A percentile compares a stretch with the other conserved stretches of the same genome.
Conservation (phyloP, 2,888 invertebrate species). For the Danaus chrysippus region DNA sequence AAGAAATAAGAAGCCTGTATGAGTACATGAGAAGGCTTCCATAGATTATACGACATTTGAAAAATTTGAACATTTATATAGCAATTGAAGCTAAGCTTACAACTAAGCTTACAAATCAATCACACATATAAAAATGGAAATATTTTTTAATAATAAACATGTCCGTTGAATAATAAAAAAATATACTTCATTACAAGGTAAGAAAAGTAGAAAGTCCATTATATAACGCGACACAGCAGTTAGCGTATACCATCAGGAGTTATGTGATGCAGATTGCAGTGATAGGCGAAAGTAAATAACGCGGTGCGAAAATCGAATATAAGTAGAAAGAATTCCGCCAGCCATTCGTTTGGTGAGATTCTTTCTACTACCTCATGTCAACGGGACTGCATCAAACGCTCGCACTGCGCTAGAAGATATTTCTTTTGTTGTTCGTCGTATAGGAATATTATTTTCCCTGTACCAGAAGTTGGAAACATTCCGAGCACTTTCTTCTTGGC, state of each 20-base stretch:
- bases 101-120: too few relatives aligned
- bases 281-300: conserved; percentile 59
- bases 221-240: conserved; percentile 21
- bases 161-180: too few relatives aligned
- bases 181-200: too few relatives aligned
- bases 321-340: conserved; percentile 69
- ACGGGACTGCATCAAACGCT: conserved; percentile 58
- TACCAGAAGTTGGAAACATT: conserved; percentile 81
- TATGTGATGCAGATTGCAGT: conserved; percentile 67
- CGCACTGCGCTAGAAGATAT: conserved; percentile 65
- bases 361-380: conserved; percentile 74
- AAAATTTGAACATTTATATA: too few relatives aligned
- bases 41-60: too few relatives aligned
- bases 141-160: too few relatives aligned
- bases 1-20: too few relatives aligned
- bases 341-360: conserved; percentile 44
- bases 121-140: too few relatives aligned
- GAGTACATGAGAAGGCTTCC: too few relatives aligned
- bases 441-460: conserved; percentile 78
- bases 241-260: conserved; percentile 58
- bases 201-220: not conserved
- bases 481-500: conserved; percentile 80
- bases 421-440: conserved; percentile 70
- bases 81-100: too few relatives aligned
- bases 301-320: conserved; percentile 65